Conservation (phyloP, 2,888 invertebrate genomes). For the Galeruca laticollis region DNA sequence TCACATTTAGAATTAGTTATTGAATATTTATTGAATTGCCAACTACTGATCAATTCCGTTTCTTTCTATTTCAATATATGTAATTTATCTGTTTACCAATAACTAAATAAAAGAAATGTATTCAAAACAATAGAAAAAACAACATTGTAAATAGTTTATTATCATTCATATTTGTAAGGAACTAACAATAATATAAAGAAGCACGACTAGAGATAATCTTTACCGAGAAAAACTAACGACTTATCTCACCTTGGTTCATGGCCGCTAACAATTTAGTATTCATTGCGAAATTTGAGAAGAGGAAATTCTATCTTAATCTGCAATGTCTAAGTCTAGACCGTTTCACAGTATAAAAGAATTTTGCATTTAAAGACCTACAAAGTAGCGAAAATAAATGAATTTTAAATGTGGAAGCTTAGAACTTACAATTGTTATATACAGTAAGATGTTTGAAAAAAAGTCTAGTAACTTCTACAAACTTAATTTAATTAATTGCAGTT, state of each 20-base stretch:
- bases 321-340: constrained; percentile 18
- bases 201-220: not conserved
- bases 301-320: constrained; percentile 14
- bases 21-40: no score
- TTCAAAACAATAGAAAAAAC: no score
- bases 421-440: no score
- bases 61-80: no score
- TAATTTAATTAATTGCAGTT: no score
- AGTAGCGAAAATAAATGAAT: not conserved
- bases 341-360: not conserved
- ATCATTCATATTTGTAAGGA: not conserved
- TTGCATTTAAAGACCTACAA: not conserved
- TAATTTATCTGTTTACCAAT: no score
- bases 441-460: no score
- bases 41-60: no score
- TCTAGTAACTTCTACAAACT: no score
- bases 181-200: not conserved
- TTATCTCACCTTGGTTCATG: constrained; percentile 13
- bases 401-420: not conserved
- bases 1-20: no score
- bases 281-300: constrained; percentile 27
- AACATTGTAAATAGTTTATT: not conserved
- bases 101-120: no score
- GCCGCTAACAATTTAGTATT: constrained; percentile 19
- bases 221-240: not conserved